phyloP scores from a whole-genome alignment of 1,140 invertebrate genomes.

The Procambarus virginalis region DNA sequence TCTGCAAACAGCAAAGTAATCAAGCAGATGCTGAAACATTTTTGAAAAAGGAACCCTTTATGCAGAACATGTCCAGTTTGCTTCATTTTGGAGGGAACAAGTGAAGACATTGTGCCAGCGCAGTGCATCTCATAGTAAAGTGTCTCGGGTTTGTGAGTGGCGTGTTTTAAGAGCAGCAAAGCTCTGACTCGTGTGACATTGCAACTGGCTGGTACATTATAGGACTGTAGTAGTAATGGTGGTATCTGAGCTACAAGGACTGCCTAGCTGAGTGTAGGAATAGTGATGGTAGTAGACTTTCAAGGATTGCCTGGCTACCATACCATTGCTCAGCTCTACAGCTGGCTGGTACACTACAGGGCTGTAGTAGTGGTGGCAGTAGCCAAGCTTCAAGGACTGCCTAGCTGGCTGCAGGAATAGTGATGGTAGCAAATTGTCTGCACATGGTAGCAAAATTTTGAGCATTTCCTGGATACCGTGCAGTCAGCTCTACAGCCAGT shows the following conservation, averaged over 20 bases:
- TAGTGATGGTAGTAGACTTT: too few species aligned
- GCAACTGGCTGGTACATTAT: slow-evolving; percentile 23
- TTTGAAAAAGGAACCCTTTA: slow-evolving; percentile 32
- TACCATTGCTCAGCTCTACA: slow-evolving; percentile 31
- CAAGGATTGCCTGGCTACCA: slow-evolving; percentile 5
- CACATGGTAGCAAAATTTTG: too few species aligned
- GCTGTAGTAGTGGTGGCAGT: slow-evolving; percentile 4
- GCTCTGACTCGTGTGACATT: slow-evolving; percentile 23
- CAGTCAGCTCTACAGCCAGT: neutral
- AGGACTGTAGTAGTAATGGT: neutral
- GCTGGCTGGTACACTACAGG: slow-evolving; percentile 18
- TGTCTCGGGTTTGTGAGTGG: slow-evolving; percentile 49
- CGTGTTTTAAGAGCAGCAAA: slow-evolving; percentile 22
- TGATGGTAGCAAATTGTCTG: too few species aligned
- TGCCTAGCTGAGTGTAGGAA: too few species aligned
- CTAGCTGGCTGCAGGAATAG: neutral
- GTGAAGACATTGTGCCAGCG: slow-evolving; percentile 46
- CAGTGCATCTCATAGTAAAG: slow-evolving; percentile 48
- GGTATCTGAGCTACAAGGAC: slow-evolving; percentile 8
- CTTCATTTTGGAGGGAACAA: neutral
- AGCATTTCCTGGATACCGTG: too few species aligned
- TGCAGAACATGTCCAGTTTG: slow-evolving; percentile 3
- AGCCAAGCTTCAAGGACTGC: slow-evolving; percentile 22
- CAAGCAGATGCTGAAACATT: slow-evolving; percentile 32
- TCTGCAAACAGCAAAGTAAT: slow-evolving; percentile 34